Conservation (phyloP, 2,797 vertebrate genomes). For the Rachycentron canadum region DNA sequence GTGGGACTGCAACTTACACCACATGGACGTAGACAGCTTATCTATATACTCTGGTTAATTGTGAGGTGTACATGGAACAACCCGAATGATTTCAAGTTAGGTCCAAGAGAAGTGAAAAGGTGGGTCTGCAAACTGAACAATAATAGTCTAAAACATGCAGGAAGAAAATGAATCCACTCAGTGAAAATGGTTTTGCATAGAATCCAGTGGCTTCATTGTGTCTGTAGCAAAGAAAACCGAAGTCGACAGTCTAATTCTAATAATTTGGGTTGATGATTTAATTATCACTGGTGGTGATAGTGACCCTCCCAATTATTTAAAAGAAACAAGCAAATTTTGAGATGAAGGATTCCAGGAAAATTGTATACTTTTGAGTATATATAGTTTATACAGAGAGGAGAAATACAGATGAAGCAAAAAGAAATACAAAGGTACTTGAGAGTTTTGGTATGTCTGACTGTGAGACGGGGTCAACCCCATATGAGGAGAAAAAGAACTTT, state of each 20-base stretch:
- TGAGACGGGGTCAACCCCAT: conserved; percentile 20
- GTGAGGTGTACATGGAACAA: background rate
- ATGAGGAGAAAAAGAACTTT: conserved; percentile 14
- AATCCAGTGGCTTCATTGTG: conserved; percentile 1
- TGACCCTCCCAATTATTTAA: background rate
- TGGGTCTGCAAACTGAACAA: no score
- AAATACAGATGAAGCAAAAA: conserved; percentile 5
- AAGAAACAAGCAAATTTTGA: conserved; percentile 1
- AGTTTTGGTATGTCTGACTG: conserved; percentile 31
- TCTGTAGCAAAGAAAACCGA: background rate
- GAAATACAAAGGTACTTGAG: background rate
- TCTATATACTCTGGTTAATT: background rate
- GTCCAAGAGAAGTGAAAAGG: no score
- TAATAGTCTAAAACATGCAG: background rate
- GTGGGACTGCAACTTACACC: background rate
- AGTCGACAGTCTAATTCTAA: background rate
- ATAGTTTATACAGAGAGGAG: conserved; percentile 2
- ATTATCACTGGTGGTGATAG: background rate
- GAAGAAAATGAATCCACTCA: background rate
- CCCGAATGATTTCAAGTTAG: no score
- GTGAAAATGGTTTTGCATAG: background rate
- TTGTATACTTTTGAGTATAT: background rate
- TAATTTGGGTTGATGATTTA: conserved; percentile 8
- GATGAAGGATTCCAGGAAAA: conserved; percentile 18
- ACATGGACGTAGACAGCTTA: conserved; percentile 10